Base-by-base conservation (phyloP, 1,140 invertebrate species). In the Pogonomyrmex barbatus region DNA sequence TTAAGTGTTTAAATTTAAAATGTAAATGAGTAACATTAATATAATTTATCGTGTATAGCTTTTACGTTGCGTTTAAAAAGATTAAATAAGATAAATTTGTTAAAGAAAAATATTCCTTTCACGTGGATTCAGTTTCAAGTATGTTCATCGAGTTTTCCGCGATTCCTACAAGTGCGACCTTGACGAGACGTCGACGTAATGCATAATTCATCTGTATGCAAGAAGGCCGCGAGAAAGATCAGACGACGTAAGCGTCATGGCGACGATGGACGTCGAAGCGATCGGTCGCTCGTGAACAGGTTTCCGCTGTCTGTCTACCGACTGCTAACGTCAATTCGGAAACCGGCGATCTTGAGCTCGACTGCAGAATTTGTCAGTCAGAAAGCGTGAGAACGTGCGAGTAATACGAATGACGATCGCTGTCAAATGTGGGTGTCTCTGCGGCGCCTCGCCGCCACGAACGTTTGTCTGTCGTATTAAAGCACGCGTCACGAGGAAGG, bases 351-450 rank as follows among this genome's bases (percentile, higher is more conserved):
- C 91, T 73, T 77, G 45, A 47, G 45, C 24, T 30, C n/a, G 81
- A 77, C 42, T 88, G 50, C 71, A 76, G 88, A 92, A 92, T 92
- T 92, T 91, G 91, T 92, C 83, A 90, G 87, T 76, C 88, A 89
- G 90, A 73, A 89, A 86, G 88, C 71, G 76, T 58, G 60, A 54
- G 70, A 82, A 83, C 83, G 87, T 67, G 70, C 83, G 60, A 77
- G 88, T 90, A 91, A 91, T 92, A 92, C 90, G 75, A 92, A 92
- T 90, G 67, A 56, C 76, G 65, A 71, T 78, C 47, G 36, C 85
- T 77, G 87, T 83, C 79, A 75, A 83, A 83, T 60, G 68, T 33
- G 79, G 56, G 6, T 73, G 30, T 52, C 54, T 39, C 54, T 81
- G 60, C 39, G 78, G 39, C 65, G 30, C 42, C 50, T 58, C 14